Evolutionary conservation across 1,140 invertebrate species (phyloP), one percentile per base, ranked within the genome.

Genomic region (Drosophila ironensis): DNA sequence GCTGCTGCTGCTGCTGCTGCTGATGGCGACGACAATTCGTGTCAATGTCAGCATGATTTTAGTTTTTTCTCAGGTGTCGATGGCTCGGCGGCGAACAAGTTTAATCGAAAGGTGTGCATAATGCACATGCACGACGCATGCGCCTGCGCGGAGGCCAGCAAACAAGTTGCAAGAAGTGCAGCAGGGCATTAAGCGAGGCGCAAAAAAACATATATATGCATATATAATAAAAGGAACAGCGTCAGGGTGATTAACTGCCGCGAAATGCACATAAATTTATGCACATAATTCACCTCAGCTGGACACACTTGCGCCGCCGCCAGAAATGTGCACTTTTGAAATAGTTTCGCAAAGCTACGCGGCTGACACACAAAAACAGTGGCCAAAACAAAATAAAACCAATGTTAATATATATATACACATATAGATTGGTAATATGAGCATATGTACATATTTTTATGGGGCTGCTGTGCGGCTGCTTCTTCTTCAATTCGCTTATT

Each of bases 41-140:
- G 78, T 84, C 78, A 84, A 84, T 84, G 78, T 84, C 78, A 84
- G 78, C 78, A 41, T 84, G 73, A 84, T 86, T 78, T 71, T 51
- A 38, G 37, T 51, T 66, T 61, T 76, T n/a, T n/a, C n/a, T 73
- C 59, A 38, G 59, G 56, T 63, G 59, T 63, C 33, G 44, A 68
- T 56, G 52, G 25, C 50, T 48, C 24, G 22, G 28, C 59, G 56
- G 37, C 61, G 56, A 80, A 81, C 76, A 27, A 33, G 76, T 81
- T 81, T 81, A 20, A 53, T 56, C 47, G 30, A 19, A 74, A 47
- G 35, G 69, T 70, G 64, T 70, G 56, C 72, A 75, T 75, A 75
- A 74, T 54, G 54, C 16, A 19, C 38, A 77, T 47, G 40, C 20
- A 63, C 27, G 25, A n/a, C n/a, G n/a, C n/a, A n/a, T n/a, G n/a